Evolutionary conservation across 2,888 invertebrate species (phyloP), one percentile per base, ranked within the genome.

Genomic region (Leptopilina syphax): DNA sequence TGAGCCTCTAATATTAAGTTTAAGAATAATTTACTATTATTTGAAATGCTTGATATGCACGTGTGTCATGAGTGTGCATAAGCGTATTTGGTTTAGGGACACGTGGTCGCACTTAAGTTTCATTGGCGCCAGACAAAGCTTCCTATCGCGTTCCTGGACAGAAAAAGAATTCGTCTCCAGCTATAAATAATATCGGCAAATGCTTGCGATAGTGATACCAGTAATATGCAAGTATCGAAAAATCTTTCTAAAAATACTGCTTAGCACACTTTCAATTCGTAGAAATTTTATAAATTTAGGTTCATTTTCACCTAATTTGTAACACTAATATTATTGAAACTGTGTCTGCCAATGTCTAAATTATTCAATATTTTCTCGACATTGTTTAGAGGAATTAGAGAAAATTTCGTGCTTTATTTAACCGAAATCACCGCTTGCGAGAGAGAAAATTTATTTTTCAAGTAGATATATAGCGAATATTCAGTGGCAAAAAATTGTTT

Each of bases 121-220:
- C 78, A 81, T 78, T 80, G 81, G 80, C 82, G 82, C 79, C 83
- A 81, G 82, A 79, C 80, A 73, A 57, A 54, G 73, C 57, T 73
- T 34, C 34, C 73, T 73, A 73, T 73, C 73, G 73, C 73, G 57
- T 73, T 73, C 57, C 65, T 60, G 76, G 79, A 47, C 54, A 70
- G 77, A 83, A 83, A 84, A 86, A 86, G 83, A 85, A 85, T 86
- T 85, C 83, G 86, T 86, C 87, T 83, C 84, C 83, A 24, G 85
- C 87, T 88, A 88, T 88, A 87, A 88, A 88, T 88, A 88, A 86
- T 86, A 84, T 81, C 79, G 63, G 82, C 83, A 81, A 77, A 77
- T 63, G 77, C 80, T 76, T 79, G 81, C 82, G 84, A 82, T 80
- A 83, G 85, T 84, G 84, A 84, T 84, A 73, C 73, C 27, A 57